A percentile compares a stretch with the other conserved stretches of the same genome.
Conservation (phyloP, 2,113 vertebrate species). For the Copsychus sechellarum region DNA sequence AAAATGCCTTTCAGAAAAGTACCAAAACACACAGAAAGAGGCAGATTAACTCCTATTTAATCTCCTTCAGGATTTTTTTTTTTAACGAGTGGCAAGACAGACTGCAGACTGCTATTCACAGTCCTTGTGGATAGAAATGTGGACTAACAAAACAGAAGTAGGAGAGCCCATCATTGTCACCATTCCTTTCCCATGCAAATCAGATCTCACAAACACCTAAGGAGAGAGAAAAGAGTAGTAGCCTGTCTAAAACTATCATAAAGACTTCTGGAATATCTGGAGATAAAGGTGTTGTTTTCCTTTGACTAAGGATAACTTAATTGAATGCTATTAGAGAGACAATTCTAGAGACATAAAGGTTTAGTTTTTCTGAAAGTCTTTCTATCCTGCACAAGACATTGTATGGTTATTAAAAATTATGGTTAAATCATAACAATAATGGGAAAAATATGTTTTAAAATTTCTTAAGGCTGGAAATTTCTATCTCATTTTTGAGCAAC, state of each 20-base stretch:
- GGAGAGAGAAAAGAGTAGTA: neutral
- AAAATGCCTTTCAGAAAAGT: conserved; percentile 31
- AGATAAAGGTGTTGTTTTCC: neutral
- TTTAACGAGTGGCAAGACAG: neutral
- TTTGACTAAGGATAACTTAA: neutral
- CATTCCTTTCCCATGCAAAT: neutral
- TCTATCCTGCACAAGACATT: neutral
- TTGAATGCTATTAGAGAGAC: neutral
- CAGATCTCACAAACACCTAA: neutral
- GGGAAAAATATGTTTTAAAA: neutral
- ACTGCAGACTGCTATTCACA: too few relatives aligned
- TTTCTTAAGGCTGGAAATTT: neutral
- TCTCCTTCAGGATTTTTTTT: neutral
- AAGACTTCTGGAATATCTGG: neutral
- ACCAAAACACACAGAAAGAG: neutral
- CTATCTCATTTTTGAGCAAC: neutral
- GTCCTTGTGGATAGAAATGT: neutral
- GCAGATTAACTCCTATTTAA: neutral
- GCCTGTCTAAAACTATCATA: neutral
- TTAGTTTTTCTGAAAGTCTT: neutral
- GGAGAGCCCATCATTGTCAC: neutral
- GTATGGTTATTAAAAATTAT: neutral
- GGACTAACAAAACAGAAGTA: neutral
- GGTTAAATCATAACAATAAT: neutral
- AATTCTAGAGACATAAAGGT: neutral